Evolutionary conservation across 1,140 invertebrate species (phyloP), one percentile per base, ranked within the genome.

Genomic region (Trachelipus rathkii): DNA sequence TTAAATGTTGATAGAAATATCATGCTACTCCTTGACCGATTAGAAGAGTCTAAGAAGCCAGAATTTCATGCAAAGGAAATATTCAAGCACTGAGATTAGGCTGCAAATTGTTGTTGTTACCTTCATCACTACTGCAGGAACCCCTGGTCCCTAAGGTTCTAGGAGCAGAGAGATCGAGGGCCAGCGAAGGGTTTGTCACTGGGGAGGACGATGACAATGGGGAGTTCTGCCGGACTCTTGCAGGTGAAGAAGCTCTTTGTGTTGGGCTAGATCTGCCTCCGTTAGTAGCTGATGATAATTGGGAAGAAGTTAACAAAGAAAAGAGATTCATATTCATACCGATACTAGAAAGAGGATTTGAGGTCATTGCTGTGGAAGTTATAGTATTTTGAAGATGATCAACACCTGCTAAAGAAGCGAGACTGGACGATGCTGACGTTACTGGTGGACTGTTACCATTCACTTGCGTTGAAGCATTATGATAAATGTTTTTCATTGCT

Each of bases 61-160:
- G 33, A 33, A 33, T 33, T 33, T 33, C 33, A 33, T 33, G 33
- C 33, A 33, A 33, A 33, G 33, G 33, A 33, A 33, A 33, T 33
- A 33, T 33, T 33, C 33, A 33, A 33, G 33, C 33, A 33, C 33
- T 33, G 33, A 33, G 33, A 33, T 33, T 33, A 33, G 50, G 50
- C 50, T 60, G 50, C 50, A 19, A 71, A 33, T 70, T 21, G 0
- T 75, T 73, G 77, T 75, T 73, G 77, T 81, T 81, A 81, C 80
- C 80, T 81, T 81, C 80, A 76, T 81, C 80, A 73, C 80, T 81
- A 77, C 75, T 81, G 78, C 71, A 79, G 75, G 75, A 73, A 70
- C 75, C 77, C 75, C 78, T 81, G 50, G 50, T 19, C 50, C 50
- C 50, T 19, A 60, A 19, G 50, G 50, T 4, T 60, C 50, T 13